A percentile compares a stretch with the other conserved stretches of the same genome.
These are phyloP conservation scores for Ursus arctos DNA, from an alignment of 2,113 vertebrate genomes.

Conservation along the genomic window DNA sequence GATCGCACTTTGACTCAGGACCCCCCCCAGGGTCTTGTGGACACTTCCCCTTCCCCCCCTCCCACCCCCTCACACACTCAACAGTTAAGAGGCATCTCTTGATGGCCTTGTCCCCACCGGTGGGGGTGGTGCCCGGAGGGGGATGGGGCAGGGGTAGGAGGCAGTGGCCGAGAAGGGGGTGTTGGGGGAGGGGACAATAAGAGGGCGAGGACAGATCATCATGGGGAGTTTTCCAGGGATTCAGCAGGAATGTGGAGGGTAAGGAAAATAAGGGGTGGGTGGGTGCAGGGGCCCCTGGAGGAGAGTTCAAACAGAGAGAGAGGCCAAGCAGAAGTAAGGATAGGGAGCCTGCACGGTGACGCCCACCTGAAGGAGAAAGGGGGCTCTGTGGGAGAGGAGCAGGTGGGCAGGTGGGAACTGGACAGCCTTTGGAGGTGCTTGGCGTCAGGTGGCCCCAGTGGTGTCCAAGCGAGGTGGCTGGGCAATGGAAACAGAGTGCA, in stretches of 20 bases:
- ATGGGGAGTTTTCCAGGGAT: background rate
- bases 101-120: no score
- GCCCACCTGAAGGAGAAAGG: background rate
- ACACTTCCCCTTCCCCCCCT: fast-evolving
- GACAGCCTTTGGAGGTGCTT: background rate
- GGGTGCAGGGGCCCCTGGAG: background rate
- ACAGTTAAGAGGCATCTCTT: background rate
- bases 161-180: fast-evolving
- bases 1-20: background rate
- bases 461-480: background rate
- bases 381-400: background rate
- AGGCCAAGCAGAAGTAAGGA: background rate
- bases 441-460: background rate
- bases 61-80: background rate
- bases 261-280: background rate
- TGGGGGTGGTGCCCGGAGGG: background rate
- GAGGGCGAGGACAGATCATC: fast-evolving
- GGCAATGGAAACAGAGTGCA: fast-evolving
- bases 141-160: background rate
- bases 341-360: fast-evolving
- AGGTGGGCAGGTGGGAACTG: background rate
- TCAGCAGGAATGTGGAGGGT: background rate
- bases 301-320: background rate
- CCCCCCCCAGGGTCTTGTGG: background rate
- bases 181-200: background rate